A percentile compares a stretch with the other conserved stretches of the same genome.
Evolutionary conservation across 2,797 vertebrate genomes (phyloP).

Genomic region (Chloroceryle inda): DNA sequence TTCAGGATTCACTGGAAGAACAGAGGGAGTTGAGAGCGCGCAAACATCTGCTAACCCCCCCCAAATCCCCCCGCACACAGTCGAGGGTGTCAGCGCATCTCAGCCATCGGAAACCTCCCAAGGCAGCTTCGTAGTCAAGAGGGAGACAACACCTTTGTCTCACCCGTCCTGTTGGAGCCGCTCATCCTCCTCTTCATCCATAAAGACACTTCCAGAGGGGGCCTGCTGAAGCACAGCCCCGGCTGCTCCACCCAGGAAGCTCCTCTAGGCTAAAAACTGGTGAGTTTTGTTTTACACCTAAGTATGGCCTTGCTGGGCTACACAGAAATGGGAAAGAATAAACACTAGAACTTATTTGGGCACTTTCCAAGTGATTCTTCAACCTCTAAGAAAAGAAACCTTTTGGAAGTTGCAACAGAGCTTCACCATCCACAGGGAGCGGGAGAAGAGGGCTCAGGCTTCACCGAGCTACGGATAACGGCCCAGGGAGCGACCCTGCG

Average conservation of each 20-base stretch:
- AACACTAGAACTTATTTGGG: not conserved
- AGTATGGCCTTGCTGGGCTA: not conserved
- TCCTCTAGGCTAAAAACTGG: not conserved
- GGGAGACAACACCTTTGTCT: too few species aligned
- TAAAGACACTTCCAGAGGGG: not conserved
- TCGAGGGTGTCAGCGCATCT: not conserved
- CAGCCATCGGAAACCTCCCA: not conserved
- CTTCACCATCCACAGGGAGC: not conserved
- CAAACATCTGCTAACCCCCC: not conserved
- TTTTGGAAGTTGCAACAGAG: rapidly evolving
- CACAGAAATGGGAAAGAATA: rapidly evolving
- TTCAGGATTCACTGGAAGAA: not conserved
- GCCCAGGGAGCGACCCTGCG: too few species aligned
- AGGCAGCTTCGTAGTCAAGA: not conserved
- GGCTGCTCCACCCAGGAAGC: not conserved
- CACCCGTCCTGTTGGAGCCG: not conserved
- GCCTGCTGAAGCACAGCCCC: not conserved
- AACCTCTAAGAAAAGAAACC: rapidly evolving
- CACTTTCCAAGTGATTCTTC: not conserved
- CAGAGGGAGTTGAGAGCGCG: not conserved
- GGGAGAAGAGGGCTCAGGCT: rapidly evolving
- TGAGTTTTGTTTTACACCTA: not conserved
- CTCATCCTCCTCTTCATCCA: not conserved
- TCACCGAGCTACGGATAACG: rapidly evolving
- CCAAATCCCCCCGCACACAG: not conserved